Evolutionary conservation across 2,888 invertebrate genomes (phyloP).

Genomic region (Leptinotarsa rubiginosa): DNA sequence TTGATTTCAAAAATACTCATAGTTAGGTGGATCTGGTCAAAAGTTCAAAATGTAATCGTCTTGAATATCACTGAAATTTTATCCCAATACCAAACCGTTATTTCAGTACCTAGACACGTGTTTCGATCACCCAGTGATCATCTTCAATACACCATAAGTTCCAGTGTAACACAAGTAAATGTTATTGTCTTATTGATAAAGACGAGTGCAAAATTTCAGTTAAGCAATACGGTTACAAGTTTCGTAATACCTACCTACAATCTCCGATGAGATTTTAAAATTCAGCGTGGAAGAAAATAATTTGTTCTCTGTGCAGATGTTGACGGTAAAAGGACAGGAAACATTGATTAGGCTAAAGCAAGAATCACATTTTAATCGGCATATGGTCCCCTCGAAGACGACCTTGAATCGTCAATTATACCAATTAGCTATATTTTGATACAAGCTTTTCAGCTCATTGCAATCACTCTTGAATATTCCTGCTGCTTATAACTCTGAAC

Average conservation of each 20-base stretch:
- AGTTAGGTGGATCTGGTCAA: too few species aligned
- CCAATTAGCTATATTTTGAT: constrained; percentile 26
- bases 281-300: constrained; percentile 4
- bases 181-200: too few species aligned
- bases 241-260: neutral
- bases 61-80: too few species aligned
- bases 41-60: too few species aligned
- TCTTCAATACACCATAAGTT: too few species aligned
- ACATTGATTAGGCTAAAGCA: neutral
- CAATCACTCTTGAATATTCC: constrained; percentile 3
- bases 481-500: neutral
- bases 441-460: constrained; percentile 2
- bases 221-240: too few species aligned
- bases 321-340: neutral
- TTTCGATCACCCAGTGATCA: too few species aligned
- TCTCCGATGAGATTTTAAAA: neutral
- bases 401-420: constrained; percentile 25
- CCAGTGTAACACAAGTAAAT: too few species aligned
- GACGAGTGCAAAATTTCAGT: too few species aligned
- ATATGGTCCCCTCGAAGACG: constrained; percentile 9
- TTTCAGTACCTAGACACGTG: too few species aligned
- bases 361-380: neutral
- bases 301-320: constrained; percentile 16
- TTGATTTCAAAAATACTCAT: too few species aligned
- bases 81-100: too few species aligned